These are phyloP conservation scores for Maniola jurtina DNA, from an alignment of 1,140 invertebrate genomes.

Conservation along the genomic window DNA sequence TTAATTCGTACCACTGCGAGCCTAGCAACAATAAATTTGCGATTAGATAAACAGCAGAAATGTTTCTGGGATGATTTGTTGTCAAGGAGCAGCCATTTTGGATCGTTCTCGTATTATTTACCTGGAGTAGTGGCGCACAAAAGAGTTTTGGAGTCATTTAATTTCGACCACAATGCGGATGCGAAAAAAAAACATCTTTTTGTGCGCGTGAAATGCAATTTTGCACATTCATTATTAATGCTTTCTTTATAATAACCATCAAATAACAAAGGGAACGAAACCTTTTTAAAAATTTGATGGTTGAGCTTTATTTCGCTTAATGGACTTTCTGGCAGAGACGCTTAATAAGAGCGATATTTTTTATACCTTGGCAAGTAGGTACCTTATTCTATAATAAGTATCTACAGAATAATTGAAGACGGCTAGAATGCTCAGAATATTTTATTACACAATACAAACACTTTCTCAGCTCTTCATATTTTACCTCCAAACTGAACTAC, in stretches of 20 bases:
- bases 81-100: constrained; percentile 58
- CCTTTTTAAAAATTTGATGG: neutral
- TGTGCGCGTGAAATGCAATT: constrained; percentile 60
- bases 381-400: no score
- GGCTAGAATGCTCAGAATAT: no score
- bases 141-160: constrained; percentile 55
- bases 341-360: neutral
- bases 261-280: constrained; percentile 14
- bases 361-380: neutral
- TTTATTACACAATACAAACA: no score
- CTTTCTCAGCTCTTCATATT: no score
- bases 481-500: no score
- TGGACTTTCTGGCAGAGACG: neutral
- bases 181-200: constrained; percentile 50
- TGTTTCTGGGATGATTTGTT: constrained; percentile 63
- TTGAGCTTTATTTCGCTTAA: neutral
- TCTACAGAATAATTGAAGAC: no score
- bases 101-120: constrained; percentile 56
- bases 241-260: constrained; percentile 53
- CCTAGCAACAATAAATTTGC: constrained; percentile 76
- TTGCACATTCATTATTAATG: constrained; percentile 52
- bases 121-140: constrained; percentile 56
- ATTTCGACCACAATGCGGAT: constrained; percentile 65
- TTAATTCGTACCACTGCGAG: constrained; percentile 66
- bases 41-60: constrained; percentile 72